Evolutionary conservation across 2,888 invertebrate genomes (phyloP).

Genomic region (Leptothorax acervorum): DNA sequence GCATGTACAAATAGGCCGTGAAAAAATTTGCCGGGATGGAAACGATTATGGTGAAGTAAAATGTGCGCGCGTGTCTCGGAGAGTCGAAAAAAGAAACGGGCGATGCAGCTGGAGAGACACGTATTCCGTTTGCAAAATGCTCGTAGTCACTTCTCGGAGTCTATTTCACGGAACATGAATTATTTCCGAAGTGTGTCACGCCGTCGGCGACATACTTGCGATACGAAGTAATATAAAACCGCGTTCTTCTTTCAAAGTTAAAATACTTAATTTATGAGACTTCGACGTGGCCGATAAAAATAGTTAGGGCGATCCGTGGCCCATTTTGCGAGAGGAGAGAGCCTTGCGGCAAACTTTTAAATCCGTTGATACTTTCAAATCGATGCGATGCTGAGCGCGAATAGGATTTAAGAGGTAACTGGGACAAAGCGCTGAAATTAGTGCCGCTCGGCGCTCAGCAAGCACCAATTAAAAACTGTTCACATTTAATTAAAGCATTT

Average conservation of each 20-base stretch:
- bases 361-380: slow-evolving; percentile 37
- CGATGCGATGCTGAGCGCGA: slow-evolving; percentile 40
- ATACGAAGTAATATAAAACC: slow-evolving; percentile 42
- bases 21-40: slow-evolving; percentile 1
- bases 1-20: neutral
- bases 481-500: slow-evolving; percentile 80
- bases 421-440: slow-evolving; percentile 77
- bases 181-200: slow-evolving; percentile 47
- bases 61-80: neutral
- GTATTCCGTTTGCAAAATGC: slow-evolving; percentile 43
- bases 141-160: slow-evolving; percentile 24
- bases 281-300: slow-evolving; percentile 37
- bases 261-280: slow-evolving; percentile 47
- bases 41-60: slow-evolving; percentile 20
- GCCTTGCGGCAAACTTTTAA: slow-evolving; percentile 36
- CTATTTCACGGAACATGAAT: slow-evolving; percentile 43
- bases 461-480: slow-evolving; percentile 80
- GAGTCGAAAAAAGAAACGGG: slow-evolving; percentile 16
- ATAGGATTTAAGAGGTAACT: slow-evolving; percentile 73
- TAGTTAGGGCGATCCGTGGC: slow-evolving; percentile 38
- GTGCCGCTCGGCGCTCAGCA: slow-evolving; percentile 71
- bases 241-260: slow-evolving; percentile 42
- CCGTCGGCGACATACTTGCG: slow-evolving; percentile 36
- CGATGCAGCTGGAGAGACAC: slow-evolving; percentile 16
- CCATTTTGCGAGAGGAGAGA: slow-evolving; percentile 19